Percentiles rank a stretch among this genome's conserved stretches.
phyloP scores from a whole-genome alignment of 2,797 vertebrate genomes.

The Sebastes taczanowskii region DNA sequence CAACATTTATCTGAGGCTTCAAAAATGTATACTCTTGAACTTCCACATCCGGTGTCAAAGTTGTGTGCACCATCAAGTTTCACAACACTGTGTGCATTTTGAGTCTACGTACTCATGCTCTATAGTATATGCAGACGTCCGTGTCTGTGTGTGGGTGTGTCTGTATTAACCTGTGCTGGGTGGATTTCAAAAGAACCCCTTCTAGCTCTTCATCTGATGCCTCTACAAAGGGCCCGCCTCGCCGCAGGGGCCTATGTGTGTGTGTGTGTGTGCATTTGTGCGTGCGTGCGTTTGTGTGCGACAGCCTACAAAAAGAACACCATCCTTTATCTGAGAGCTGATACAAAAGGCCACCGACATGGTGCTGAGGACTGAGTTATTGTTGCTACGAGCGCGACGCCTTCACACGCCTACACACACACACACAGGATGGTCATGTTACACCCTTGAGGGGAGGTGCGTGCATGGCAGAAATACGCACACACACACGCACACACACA shows the following conservation, averaged over 20 bases:
- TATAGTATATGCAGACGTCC: background rate
- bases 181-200: slow-evolving; percentile 66
- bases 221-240: slow-evolving; percentile 68
- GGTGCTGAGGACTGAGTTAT: slow-evolving; percentile 46
- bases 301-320: slow-evolving; percentile 44
- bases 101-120: background rate
- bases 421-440: slow-evolving; percentile 42
- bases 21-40: slow-evolving; percentile 33
- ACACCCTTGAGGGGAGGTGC: slow-evolving; percentile 50
- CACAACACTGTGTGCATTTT: background rate
- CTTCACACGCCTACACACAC: slow-evolving; percentile 43
- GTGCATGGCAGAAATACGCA: background rate
- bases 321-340: slow-evolving; percentile 59
- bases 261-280: slow-evolving; percentile 8
- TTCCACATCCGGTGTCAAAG: background rate
- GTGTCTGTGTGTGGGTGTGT: slow-evolving; percentile 12
- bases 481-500: background rate
- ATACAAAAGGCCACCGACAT: slow-evolving; percentile 69
- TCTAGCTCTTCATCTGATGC: slow-evolving; percentile 74
- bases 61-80: background rate
- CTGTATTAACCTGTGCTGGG: slow-evolving; percentile 30
- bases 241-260: slow-evolving; percentile 40
- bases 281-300: background rate
- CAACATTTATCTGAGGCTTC: background rate
- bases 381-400: slow-evolving; percentile 44